A percentile compares a stretch with the other conserved stretches of the same genome.
phyloP scores from a whole-genome alignment of 1,140 invertebrate genomes.

The Plectus sambesii region DNA sequence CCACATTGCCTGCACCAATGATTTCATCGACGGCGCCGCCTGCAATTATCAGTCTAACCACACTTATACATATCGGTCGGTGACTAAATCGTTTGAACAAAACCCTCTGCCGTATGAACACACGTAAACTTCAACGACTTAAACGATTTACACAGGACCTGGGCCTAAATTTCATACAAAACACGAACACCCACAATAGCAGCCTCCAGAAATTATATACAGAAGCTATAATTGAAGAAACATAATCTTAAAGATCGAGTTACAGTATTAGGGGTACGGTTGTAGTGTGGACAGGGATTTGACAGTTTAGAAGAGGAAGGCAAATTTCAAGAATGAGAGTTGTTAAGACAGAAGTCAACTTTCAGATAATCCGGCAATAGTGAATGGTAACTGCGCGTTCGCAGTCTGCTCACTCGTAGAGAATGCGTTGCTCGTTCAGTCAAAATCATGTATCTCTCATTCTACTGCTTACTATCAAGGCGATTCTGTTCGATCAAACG shows the following conservation, averaged over 20 bases:
- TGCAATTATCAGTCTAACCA: slow-evolving; percentile 28
- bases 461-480: too few relatives aligned
- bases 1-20: slow-evolving; percentile 73
- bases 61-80: background rate
- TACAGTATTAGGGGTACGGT: slow-evolving; percentile 14
- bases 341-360: too few relatives aligned
- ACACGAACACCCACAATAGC: slow-evolving; percentile 56
- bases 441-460: too few relatives aligned
- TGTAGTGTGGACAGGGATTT: slow-evolving; percentile 1
- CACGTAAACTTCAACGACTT: too few relatives aligned
- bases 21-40: slow-evolving; percentile 50
- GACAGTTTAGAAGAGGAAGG: slow-evolving; percentile 9
- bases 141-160: too few relatives aligned
- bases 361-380: too few relatives aligned
- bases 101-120: too few relatives aligned
- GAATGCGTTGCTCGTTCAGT: too few relatives aligned
- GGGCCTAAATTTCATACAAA: too few relatives aligned
- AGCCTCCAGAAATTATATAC: background rate
- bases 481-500: background rate
- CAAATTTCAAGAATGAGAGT: too few relatives aligned
- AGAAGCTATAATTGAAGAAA: slow-evolving; percentile 4
- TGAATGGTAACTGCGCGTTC: too few relatives aligned
- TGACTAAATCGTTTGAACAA: slow-evolving; percentile 81
- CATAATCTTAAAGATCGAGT: slow-evolving; percentile 7
- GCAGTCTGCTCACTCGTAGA: too few relatives aligned